Evolutionary conservation across 2,113 vertebrate genomes (phyloP), one percentile per base, ranked within the genome.

Genomic region (Rhinogobius similis): DNA sequence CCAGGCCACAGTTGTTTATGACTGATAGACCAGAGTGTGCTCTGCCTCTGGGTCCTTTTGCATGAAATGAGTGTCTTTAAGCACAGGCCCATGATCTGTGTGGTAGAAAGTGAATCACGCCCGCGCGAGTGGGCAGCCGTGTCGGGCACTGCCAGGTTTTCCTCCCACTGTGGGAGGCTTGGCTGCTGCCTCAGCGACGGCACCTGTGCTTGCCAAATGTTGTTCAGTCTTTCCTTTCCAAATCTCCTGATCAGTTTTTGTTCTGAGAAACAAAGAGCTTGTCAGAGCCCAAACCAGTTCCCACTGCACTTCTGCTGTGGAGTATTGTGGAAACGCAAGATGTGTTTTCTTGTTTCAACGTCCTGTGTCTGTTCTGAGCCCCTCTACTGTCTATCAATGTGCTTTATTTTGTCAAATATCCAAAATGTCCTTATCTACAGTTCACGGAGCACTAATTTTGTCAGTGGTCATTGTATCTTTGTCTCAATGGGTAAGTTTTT

Each of bases 61-160:
- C 94, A 95, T 94, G 94, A 92, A 88, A 86, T 90, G 87, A 86
- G 89, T 92, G 88, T 92, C 87, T 94, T 91, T 91, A 81, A 84
- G 87, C 68, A 66, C 77, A 77, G 72, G 69, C 65, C 58, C 72
- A 63, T 72, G 76, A 79, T 77, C 72, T 73, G 83, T 85, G 74
- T 77, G 81, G 62, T 82, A 74, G 72, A 86, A 76, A 86, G 81
- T 87, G 83, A 85, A 77, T 87, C 78, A 82, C 36, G 70, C 82
- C 82, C 78, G 70, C 62, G 53, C 69, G 77, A 83, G 86, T 86
- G 86, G 85, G 88, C 77, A 70, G 84, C 83, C 79, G 73, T 55
- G 61, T 68, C 61, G 62, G 82, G 65, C 73, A 5, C 70, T 79
- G 84, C 87, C 88, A 88, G 82, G 66, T 69, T 76, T 79, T 81